A percentile compares a stretch with the other conserved stretches of the same genome.
Conservation (phyloP, 2,888 invertebrate species). For the Toxonevra muliebris region DNA sequence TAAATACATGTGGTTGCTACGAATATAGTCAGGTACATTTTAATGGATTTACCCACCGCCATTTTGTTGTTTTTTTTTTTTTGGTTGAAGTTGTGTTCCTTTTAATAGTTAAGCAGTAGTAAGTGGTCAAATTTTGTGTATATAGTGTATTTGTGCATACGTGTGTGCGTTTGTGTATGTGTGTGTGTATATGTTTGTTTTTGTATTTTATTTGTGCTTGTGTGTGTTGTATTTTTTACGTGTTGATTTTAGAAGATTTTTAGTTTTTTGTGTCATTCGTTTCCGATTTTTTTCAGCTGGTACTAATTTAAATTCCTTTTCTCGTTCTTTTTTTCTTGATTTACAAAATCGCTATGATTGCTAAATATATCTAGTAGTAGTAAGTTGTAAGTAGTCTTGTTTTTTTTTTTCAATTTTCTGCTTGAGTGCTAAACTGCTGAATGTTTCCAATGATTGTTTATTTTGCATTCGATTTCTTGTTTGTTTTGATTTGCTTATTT, state of each 20-base stretch:
- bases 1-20: constrained; percentile 71
- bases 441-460: too few relatives aligned
- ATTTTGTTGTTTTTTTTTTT: not conserved
- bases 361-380: too few relatives aligned
- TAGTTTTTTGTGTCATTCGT: constrained; percentile 27
- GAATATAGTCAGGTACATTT: constrained; percentile 74
- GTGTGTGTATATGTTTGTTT: constrained; percentile 6
- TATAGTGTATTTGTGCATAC: constrained; percentile 17
- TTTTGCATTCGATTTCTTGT: too few relatives aligned
- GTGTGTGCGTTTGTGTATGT: not conserved
- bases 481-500: too few relatives aligned
- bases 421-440: too few relatives aligned
- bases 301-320: too few relatives aligned
- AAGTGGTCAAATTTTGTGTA: not conserved
- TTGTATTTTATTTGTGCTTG: not conserved
- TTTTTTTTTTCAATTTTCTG: too few relatives aligned
- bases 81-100: not conserved
- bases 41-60: constrained; percentile 69
- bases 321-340: too few relatives aligned
- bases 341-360: too few relatives aligned
- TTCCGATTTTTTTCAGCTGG: not conserved
- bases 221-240: constrained; percentile 24
- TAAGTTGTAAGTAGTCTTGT: too few relatives aligned
- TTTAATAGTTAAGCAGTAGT: too few relatives aligned
- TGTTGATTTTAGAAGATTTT: constrained; percentile 26